These are phyloP conservation scores for Nymphalis polychloros DNA, from an alignment of 2,888 invertebrate genomes.

Conservation along the genomic window DNA sequence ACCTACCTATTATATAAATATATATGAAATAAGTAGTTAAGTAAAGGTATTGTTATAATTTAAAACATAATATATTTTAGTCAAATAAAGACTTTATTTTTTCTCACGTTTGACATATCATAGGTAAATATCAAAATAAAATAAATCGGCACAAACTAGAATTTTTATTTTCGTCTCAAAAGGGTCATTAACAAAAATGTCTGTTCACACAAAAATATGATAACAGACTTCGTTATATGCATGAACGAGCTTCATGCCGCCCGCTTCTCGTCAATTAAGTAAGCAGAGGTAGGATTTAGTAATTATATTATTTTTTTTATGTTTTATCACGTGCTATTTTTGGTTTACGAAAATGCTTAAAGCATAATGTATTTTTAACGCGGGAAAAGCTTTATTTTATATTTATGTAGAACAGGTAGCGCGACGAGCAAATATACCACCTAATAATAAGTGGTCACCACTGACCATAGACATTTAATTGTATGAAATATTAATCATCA, in stretches of 20 bases:
- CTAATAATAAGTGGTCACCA: too few relatives aligned
- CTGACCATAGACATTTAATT: too few relatives aligned
- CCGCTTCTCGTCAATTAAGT: constrained; percentile 6
- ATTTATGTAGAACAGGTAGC: too few relatives aligned
- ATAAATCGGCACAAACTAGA: not conserved
- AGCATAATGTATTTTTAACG: not conserved
- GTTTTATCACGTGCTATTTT: not conserved
- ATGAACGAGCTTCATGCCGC: constrained; percentile 11
- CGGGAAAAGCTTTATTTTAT: not conserved
- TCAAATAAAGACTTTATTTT: too few relatives aligned
- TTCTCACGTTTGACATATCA: not conserved
- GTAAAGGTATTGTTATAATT: too few relatives aligned
- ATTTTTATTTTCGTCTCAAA: not conserved
- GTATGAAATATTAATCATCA: too few relatives aligned
- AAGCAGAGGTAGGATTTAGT: constrained; percentile 1
- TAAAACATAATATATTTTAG: too few relatives aligned
- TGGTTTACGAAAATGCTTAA: not conserved
- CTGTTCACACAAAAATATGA: constrained; percentile 7
- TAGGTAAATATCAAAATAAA: not conserved
- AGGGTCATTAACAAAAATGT: not conserved
- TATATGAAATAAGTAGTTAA: too few relatives aligned
- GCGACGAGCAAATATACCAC: too few relatives aligned
- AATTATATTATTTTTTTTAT: constrained; percentile 1
- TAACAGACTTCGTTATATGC: constrained; percentile 20
- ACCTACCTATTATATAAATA: too few relatives aligned